Conservation (phyloP, 2,113 vertebrate genomes). For the Laticauda laticaudata region DNA sequence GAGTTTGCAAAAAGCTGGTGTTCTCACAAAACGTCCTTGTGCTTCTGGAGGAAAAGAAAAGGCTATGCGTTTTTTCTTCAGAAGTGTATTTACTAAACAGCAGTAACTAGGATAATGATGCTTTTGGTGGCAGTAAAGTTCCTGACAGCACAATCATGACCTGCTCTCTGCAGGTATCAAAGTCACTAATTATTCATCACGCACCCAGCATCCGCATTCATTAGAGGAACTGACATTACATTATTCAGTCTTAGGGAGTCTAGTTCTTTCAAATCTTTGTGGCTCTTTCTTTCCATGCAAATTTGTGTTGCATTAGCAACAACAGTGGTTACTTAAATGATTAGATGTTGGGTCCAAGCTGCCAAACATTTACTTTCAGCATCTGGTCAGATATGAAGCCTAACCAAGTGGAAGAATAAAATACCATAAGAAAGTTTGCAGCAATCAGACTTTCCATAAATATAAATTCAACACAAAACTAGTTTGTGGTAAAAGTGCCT, state of each 20-base stretch:
- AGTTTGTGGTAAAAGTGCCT: too few species aligned
- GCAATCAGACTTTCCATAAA: accelerated
- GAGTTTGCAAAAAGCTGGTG: constrained; percentile 18
- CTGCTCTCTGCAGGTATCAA: constrained; percentile 66
- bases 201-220: constrained; percentile 41
- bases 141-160: constrained; percentile 66
- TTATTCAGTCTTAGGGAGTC: constrained; percentile 22
- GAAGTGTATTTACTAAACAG: constrained; percentile 52
- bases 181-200: constrained; percentile 64
- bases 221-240: constrained; percentile 47
- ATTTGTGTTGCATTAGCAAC: constrained; percentile 29
- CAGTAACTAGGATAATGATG: constrained; percentile 56
- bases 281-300: constrained; percentile 42
- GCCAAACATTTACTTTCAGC: not conserved
- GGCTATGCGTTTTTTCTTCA: constrained; percentile 22
- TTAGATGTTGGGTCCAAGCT: not conserved
- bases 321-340: not conserved
- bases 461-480: too few species aligned
- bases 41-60: constrained; percentile 8
- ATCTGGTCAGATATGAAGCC: accelerated
- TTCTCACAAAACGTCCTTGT: constrained; percentile 17
- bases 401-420: accelerated
- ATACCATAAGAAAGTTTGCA: not conserved
- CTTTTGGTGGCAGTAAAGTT: constrained; percentile 47
- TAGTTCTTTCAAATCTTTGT: constrained; percentile 49